phyloP scores from a whole-genome alignment of 2,888 invertebrate genomes.

The Eupithecia subfuscata region DNA sequence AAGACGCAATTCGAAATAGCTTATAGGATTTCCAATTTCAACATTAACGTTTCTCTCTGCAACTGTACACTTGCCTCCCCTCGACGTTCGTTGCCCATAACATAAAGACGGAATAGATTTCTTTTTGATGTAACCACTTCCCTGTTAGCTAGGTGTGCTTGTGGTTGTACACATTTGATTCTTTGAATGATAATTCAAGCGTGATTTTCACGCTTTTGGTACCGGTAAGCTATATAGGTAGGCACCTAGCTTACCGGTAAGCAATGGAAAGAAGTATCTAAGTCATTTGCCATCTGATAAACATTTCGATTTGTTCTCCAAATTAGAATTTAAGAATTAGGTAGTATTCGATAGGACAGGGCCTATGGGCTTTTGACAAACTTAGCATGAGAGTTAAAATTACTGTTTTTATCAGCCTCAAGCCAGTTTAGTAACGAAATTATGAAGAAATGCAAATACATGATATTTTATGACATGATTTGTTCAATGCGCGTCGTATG shows the following conservation, averaged over 20 bases:
- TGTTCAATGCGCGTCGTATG: background rate
- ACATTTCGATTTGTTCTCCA: background rate
- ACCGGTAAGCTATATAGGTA: too few relatives aligned
- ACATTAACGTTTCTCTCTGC: constrained; percentile 6
- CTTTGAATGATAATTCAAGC: background rate
- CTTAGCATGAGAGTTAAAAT: background rate
- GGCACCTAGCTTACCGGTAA: background rate
- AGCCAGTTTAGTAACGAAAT: background rate
- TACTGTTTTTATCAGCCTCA: background rate
- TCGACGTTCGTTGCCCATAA: constrained; percentile 45
- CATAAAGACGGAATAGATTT: constrained; percentile 63
- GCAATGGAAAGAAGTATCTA: background rate
- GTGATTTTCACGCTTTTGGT: too few relatives aligned
- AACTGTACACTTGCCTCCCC: constrained; percentile 43
- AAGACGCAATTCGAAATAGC: background rate
- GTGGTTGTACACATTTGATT: constrained; percentile 46
- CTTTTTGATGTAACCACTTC: constrained; percentile 81
- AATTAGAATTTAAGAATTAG: background rate
- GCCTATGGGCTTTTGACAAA: background rate
- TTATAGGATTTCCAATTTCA: background rate
- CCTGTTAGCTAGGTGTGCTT: constrained; percentile 45
- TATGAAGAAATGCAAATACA: background rate
- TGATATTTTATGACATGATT: background rate
- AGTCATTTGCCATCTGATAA: background rate
- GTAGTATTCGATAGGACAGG: too few relatives aligned